These are phyloP conservation scores for Whitmania pigra DNA, from an alignment of 1,140 invertebrate genomes.

Conservation along the genomic window DNA sequence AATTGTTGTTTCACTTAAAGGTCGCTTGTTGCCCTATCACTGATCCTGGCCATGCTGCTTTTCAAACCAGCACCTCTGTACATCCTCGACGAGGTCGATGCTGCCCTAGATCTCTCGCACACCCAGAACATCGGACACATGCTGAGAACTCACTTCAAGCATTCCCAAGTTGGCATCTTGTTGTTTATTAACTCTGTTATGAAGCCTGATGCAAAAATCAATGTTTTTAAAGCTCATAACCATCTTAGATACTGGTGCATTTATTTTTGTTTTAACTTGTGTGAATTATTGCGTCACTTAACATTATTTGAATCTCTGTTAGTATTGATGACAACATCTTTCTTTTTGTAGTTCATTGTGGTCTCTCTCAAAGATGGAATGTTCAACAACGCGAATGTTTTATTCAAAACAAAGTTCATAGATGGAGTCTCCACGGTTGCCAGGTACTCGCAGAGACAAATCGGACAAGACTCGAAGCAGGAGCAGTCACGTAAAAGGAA, in stretches of 20 bases:
- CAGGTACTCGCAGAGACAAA: slow-evolving; percentile 41
- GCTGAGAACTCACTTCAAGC: slow-evolving; percentile 81
- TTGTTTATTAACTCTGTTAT: too few relatives aligned
- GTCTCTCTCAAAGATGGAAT: slow-evolving; percentile 98
- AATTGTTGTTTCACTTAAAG: slow-evolving; percentile 32
- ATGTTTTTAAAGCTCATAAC: too few relatives aligned
- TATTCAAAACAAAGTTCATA: slow-evolving; percentile 86
- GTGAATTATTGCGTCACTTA: too few relatives aligned
- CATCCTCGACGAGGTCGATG: slow-evolving; percentile 97
- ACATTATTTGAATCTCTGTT: too few relatives aligned
- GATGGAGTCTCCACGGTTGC: slow-evolving; percentile 85
- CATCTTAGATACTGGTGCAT: too few relatives aligned
- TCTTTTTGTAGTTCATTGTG: slow-evolving; percentile 73
- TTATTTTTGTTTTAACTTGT: too few relatives aligned
- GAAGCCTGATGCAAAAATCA: too few relatives aligned
- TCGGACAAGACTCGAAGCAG: background rate
- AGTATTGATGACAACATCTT: too few relatives aligned
- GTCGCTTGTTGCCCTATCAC: slow-evolving; percentile 85
- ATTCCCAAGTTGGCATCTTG: slow-evolving; percentile 63
- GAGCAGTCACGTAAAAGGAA: too few relatives aligned
- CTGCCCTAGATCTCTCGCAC: slow-evolving; percentile 91
- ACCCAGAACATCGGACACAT: slow-evolving; percentile 97
- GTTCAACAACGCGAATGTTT: slow-evolving; percentile 97
- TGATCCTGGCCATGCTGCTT: slow-evolving; percentile 86
- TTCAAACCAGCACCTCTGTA: slow-evolving; percentile 97